Evolutionary conservation across 2,797 vertebrate genomes (phyloP).

Genomic region (Sciurus vulgaris): DNA sequence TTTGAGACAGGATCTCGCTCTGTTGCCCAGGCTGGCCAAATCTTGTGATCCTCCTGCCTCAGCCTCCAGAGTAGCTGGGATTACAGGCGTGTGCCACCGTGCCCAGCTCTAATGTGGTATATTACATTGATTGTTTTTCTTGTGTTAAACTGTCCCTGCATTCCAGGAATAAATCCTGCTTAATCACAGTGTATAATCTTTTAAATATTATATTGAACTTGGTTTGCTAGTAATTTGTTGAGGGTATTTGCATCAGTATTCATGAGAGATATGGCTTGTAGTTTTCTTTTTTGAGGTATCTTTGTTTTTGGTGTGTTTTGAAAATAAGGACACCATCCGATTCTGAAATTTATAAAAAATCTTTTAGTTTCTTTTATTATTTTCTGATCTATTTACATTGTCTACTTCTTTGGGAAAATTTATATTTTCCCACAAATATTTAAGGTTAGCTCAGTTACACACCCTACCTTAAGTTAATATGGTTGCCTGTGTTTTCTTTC

Average conservation of each 20-base stretch:
- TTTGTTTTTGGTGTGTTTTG: slow-evolving; percentile 5
- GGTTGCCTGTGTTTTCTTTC: neutral
- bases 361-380: slow-evolving; percentile 41
- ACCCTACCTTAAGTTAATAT: slow-evolving; percentile 13
- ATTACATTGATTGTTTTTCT: neutral
- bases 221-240: neutral
- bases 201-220: neutral
- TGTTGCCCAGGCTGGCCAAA: neutral
- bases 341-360: neutral
- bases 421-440: slow-evolving; percentile 30
- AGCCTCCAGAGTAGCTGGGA: neutral
- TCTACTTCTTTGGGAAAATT: slow-evolving; percentile 20
- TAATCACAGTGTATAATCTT: neutral
- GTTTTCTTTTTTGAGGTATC: neutral
- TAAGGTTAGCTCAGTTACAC: neutral
- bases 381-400: slow-evolving; percentile 2
- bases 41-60: neutral
- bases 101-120: neutral
- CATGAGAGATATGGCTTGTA: neutral
- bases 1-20: too few relatives aligned
- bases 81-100: neutral
- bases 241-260: neutral
- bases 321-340: neutral
- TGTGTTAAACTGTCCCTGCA: neutral
- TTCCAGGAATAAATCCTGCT: neutral